Evolutionary conservation across 2,113 vertebrate species (phyloP).

Genomic region (mouse (Mus musculus)): DNA sequence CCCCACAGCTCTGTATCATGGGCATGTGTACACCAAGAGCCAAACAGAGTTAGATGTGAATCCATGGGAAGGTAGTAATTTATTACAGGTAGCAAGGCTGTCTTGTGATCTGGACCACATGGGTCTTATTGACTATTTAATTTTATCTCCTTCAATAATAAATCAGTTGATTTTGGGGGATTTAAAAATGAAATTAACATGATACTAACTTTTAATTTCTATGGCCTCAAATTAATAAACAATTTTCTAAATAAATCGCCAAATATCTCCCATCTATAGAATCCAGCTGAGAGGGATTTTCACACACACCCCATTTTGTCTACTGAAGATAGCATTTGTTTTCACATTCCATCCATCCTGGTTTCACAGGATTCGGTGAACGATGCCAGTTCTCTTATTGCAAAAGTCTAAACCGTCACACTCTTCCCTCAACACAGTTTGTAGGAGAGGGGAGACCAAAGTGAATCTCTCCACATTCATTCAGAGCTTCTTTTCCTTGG

Average conservation of each 20-base stretch:
- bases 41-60: not conserved
- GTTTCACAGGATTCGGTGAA: not conserved
- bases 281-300: not conserved
- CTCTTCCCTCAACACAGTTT: not conserved
- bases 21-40: not conserved
- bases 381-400: not conserved
- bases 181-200: not conserved
- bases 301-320: not conserved
- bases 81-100: not conserved
- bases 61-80: not conserved
- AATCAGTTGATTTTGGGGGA: not conserved
- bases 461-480: not conserved
- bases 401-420: not conserved
- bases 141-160: not conserved
- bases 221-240: not conserved
- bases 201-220: conserved; percentile 12
- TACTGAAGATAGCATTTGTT: not conserved
- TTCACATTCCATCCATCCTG: not conserved
- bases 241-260: not conserved
- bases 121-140: not conserved
- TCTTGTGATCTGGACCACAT: not conserved
- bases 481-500: not conserved
- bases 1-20: not conserved
- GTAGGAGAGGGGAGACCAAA: not conserved
- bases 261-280: not conserved